Evolutionary conservation across 2,888 invertebrate genomes (phyloP).

Genomic region (Acronicta leporina): DNA sequence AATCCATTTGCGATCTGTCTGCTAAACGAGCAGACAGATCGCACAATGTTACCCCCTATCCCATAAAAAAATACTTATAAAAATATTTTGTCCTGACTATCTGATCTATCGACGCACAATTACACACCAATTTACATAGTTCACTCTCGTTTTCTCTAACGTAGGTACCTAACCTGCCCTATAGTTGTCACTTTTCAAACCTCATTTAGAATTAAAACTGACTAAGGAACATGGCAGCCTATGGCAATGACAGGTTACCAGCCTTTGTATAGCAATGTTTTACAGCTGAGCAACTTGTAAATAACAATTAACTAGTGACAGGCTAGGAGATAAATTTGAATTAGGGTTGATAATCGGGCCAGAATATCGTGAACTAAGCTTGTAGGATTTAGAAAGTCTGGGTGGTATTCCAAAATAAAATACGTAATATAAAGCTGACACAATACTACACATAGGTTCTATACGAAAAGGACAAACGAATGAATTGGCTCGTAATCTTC

Average conservation of each 20-base stretch:
- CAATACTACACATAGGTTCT: too few relatives aligned
- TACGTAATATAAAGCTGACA: too few relatives aligned
- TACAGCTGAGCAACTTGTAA: conserved; percentile 21
- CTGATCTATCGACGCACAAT: too few relatives aligned
- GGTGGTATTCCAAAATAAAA: too few relatives aligned
- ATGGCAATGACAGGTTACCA: conserved; percentile 8
- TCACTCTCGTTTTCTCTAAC: conserved; percentile 37
- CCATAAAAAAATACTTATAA: too few relatives aligned
- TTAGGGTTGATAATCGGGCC: conserved; percentile 1
- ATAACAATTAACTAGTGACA: conserved; percentile 16
- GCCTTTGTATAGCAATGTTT: conserved; percentile 18
- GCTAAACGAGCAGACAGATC: too few relatives aligned
- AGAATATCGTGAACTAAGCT: not conserved
- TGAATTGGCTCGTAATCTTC: too few relatives aligned
- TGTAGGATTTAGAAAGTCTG: too few relatives aligned
- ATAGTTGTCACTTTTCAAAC: conserved; percentile 19
- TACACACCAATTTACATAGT: conserved; percentile 21
- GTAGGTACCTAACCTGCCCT: not conserved
- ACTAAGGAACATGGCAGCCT: conserved; percentile 16
- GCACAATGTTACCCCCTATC: too few relatives aligned
- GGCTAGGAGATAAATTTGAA: conserved; percentile 16
- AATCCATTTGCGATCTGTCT: too few relatives aligned
- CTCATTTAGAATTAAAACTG: conserved; percentile 19
- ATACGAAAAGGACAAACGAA: too few relatives aligned
- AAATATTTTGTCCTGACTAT: too few relatives aligned